Conservation (phyloP, 2,113 vertebrate species). For the Myotis yumanensis region DNA sequence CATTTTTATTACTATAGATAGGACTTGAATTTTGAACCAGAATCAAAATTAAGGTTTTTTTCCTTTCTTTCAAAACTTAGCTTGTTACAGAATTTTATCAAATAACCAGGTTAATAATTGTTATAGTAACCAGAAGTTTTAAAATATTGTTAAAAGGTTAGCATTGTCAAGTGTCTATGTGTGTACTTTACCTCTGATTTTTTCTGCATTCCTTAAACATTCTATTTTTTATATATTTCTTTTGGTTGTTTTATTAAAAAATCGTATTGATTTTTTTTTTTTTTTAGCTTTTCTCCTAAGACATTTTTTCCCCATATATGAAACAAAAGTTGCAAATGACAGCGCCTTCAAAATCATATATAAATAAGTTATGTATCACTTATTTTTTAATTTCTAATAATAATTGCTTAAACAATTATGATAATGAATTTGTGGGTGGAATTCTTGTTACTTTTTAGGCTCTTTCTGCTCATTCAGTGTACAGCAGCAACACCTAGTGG, state of each 20-base stretch:
- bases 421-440: neutral
- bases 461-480: slow-evolving; percentile 2
- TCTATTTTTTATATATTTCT: slow-evolving; percentile 52
- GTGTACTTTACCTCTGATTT: neutral
- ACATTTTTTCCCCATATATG: slow-evolving; percentile 18
- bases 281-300: slow-evolving; percentile 36
- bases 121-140: slow-evolving; percentile 54
- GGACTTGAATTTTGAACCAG: slow-evolving; percentile 63
- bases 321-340: slow-evolving; percentile 57
- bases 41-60: slow-evolving; percentile 74
- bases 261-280: neutral
- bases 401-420: neutral
- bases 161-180: neutral
- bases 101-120: slow-evolving; percentile 68
- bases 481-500: slow-evolving; percentile 82
- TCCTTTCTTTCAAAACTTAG: slow-evolving; percentile 56
- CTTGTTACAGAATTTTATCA: slow-evolving; percentile 60
- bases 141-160: slow-evolving; percentile 18
- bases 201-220: slow-evolving; percentile 36
- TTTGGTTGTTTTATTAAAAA: slow-evolving; percentile 53
- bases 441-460: neutral
- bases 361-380: slow-evolving; percentile 21
- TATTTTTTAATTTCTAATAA: slow-evolving; percentile 55
- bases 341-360: slow-evolving; percentile 3
- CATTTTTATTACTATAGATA: neutral